Percentiles rank a stretch among this genome's conserved stretches.
phyloP scores from a whole-genome alignment of 2,113 vertebrate species.

The Emydocephalus ijimae region DNA sequence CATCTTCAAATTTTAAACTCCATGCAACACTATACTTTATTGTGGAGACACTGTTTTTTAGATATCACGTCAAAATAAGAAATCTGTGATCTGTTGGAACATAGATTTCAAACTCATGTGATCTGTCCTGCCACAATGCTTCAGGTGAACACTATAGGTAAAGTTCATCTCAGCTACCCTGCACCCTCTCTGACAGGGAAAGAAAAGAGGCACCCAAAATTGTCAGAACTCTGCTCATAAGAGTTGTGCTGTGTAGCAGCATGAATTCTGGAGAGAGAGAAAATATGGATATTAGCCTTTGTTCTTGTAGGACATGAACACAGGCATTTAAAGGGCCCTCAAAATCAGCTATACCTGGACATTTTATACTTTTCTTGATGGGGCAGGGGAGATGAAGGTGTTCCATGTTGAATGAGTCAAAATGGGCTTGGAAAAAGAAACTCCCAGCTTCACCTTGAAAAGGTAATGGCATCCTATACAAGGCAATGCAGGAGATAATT shows the following conservation, averaged over 20 bases:
- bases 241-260: neutral
- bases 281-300: neutral
- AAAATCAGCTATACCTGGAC: neutral
- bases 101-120: neutral
- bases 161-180: neutral
- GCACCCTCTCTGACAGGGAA: neutral
- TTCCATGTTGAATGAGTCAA: neutral
- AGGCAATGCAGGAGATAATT: neutral
- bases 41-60: neutral
- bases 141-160: neutral
- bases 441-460: neutral
- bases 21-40: neutral
- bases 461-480: neutral
- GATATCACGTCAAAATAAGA: neutral
- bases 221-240: neutral
- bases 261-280: neutral
- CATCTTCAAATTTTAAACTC: neutral
- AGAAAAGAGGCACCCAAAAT: neutral
- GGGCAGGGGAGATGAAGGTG: neutral
- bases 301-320: neutral
- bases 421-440: neutral
- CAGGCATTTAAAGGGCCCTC: neutral
- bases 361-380: neutral
- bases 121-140: neutral
- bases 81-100: neutral